phyloP scores from a whole-genome alignment of 1,140 invertebrate genomes.

The Mizuhopecten yessoensis region DNA sequence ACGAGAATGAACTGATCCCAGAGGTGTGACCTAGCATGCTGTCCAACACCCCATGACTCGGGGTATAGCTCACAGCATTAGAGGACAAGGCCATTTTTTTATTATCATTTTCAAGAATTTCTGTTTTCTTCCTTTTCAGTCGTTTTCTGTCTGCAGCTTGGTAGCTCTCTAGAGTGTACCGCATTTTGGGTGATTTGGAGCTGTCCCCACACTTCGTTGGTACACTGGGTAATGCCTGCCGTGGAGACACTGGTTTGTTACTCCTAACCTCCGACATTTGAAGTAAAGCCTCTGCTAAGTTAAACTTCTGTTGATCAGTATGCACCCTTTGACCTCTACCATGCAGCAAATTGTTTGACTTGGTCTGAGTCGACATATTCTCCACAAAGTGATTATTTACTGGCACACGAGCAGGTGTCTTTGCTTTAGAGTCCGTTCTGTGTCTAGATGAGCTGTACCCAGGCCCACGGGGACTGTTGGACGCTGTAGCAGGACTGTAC shows the following conservation, averaged over 20 bases:
- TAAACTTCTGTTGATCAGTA: conserved; percentile 45
- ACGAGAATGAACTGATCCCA: conserved; percentile 39
- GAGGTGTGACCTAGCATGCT: conserved; percentile 15
- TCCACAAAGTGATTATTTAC: neutral
- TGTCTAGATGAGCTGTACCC: conserved; percentile 8
- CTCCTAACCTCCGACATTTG: conserved; percentile 59
- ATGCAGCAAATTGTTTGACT: neutral
- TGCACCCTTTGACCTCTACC: conserved; percentile 6
- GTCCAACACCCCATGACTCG: neutral
- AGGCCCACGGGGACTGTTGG: neutral
- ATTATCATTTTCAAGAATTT: neutral
- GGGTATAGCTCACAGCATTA: neutral
- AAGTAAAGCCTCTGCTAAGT: conserved; percentile 58
- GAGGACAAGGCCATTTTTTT: conserved; percentile 43
- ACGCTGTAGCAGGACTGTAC: neutral
- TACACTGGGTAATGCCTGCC: neutral
- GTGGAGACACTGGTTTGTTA: conserved; percentile 41
- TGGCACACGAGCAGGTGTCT: neutral
- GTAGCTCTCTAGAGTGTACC: neutral
- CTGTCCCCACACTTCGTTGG: neutral
- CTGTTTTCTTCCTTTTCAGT: conserved; percentile 9
- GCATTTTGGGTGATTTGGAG: neutral
- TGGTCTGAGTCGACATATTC: neutral
- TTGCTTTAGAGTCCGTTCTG: neutral
- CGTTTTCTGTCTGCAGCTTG: neutral